Conservation (phyloP, 2,888 invertebrate genomes). For the Perizoma affinitatum region DNA sequence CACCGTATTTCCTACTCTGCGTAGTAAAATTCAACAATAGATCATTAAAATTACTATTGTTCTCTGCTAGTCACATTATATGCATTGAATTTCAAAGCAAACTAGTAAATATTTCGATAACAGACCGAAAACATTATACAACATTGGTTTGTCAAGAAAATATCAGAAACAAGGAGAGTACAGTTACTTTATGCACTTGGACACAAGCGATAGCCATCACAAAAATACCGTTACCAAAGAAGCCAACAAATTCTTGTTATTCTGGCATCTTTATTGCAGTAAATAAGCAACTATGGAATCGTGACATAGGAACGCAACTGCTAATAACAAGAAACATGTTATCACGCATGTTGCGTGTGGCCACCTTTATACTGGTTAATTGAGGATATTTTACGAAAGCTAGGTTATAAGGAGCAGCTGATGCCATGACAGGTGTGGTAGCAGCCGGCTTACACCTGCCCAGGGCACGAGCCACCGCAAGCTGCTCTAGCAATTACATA, state of each 20-base stretch:
- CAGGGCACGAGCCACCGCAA: conserved; percentile 75
- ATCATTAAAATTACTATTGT: conserved; percentile 24
- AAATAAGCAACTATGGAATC: background rate
- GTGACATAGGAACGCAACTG: conserved; percentile 10
- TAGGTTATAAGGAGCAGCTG: conserved; percentile 75
- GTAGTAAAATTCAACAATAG: conserved; percentile 47
- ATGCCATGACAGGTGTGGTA: conserved; percentile 77
- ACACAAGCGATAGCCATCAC: conserved; percentile 4
- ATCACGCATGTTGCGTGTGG: conserved; percentile 22
- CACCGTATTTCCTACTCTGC: conserved; percentile 53
- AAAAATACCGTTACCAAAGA: background rate
- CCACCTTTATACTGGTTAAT: conserved; percentile 16
- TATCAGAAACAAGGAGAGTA: background rate
- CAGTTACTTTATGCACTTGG: background rate
- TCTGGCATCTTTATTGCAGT: conserved; percentile 8
- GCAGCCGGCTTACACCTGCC: conserved; percentile 79
- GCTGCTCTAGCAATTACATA: conserved; percentile 71
- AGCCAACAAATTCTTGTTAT: conserved; percentile 2
- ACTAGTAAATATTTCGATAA: background rate
- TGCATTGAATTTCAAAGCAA: background rate
- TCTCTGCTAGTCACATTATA: background rate
- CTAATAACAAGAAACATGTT: conserved; percentile 6
- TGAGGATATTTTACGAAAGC: conserved; percentile 33
- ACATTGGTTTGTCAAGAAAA: background rate
- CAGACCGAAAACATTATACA: background rate